phyloP scores from a whole-genome alignment of 2,888 invertebrate genomes.

The Rhimphoctona megacephalus region DNA sequence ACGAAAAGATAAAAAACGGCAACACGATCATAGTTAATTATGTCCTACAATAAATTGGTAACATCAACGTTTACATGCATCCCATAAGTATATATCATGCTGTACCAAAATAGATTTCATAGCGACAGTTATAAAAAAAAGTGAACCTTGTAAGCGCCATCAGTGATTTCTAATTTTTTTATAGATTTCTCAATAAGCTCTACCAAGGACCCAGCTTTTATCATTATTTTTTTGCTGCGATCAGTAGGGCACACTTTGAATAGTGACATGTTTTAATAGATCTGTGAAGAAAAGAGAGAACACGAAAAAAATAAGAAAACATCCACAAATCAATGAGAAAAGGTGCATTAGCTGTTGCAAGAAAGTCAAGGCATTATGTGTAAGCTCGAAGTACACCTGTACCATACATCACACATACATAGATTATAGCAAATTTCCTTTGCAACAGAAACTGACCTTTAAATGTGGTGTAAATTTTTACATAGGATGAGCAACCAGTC shows the following conservation, averaged over 20 bases:
- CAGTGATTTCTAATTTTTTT: slow-evolving; percentile 41
- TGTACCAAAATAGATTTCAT: background rate
- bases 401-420: background rate
- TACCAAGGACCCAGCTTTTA: slow-evolving; percentile 36
- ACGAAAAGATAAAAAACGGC: background rate
- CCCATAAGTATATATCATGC: background rate
- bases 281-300: slow-evolving; percentile 8
- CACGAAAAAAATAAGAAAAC: background rate
- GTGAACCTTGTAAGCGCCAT: slow-evolving; percentile 45
- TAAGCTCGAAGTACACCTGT: background rate
- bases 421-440: background rate
- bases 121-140: background rate
- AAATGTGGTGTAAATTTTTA: background rate
- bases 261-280: slow-evolving; percentile 29
- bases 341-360: background rate
- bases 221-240: slow-evolving; percentile 34
- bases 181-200: slow-evolving; percentile 32
- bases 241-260: slow-evolving; percentile 46
- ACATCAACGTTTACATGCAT: slow-evolving; percentile 10
- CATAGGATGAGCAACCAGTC: slow-evolving; percentile 24
- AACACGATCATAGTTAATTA: background rate
- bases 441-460: background rate
- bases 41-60: background rate
- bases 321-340: too few species aligned
- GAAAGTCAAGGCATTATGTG: background rate